Base-by-base conservation (phyloP, 2,888 invertebrate species). In the Argyresthia goedartella region DNA sequence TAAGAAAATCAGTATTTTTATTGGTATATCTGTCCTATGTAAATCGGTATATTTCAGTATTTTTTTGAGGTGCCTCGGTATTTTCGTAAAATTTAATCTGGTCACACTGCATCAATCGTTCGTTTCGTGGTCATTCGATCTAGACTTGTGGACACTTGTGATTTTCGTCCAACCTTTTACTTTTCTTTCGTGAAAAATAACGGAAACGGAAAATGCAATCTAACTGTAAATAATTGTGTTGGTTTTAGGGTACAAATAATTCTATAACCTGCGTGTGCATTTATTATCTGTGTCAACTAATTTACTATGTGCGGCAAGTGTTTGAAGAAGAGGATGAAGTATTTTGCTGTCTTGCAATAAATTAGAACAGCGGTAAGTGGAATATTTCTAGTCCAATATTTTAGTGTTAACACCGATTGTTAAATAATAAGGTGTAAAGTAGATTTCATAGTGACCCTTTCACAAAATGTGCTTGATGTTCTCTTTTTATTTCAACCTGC, bases 241-340 rank as follows among this genome's bases (percentile, higher is more conserved):
- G 9, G 16, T 39, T 11, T 1, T 33, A 11, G 8, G 25, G 49
- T 49, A 48, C 48, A 48, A 48, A 48, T 48, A 35, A 46, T 43
- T 43, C 13, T 33, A 46, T 14, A 13, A 39, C 39, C 46, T 52
- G 50, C 41, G 54, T 56, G n/a, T 61, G 61, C 56, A 58, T 61
- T 56, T 58, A 55, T 60, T 62, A 63, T 59, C 56, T 55, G 56
- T 57, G 59, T 62, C 65, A 8, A 35, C 48, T n/a, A 34, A 47
- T 59, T 67, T 67, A 78, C 68, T 72, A 79, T 82, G 81, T 82
- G 82, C 76, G 73, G 71, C 76, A 77, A n/a, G n/a, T n/a, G 71
- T 69, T 73, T 74, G 66, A 82, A 77, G 67, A 79, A 69, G 64
- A 81, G 73, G 76, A 84, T 78, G 80, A 81, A 81, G 80, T 81